Conservation (phyloP, 1,140 invertebrate species). For the Camponotus floridanus region DNA sequence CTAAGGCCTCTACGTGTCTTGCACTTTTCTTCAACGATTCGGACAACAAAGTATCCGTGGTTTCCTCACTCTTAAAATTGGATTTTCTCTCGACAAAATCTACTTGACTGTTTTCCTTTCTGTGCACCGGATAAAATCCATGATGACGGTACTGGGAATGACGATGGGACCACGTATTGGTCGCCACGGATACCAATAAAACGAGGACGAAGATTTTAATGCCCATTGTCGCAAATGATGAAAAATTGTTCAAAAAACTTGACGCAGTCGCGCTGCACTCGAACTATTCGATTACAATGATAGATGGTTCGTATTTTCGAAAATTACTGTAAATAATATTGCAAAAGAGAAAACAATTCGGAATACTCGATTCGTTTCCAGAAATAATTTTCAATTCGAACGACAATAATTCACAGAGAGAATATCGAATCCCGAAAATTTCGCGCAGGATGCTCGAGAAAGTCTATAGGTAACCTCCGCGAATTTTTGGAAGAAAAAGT, state of each 20-base stretch:
- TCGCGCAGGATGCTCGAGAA: not conserved
- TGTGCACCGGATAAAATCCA: conserved; percentile 45
- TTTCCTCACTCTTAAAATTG: conserved; percentile 26
- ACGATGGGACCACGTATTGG: conserved; percentile 53
- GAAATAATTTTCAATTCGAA: conserved; percentile 15
- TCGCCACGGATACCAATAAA: conserved; percentile 25
- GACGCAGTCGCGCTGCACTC: not conserved
- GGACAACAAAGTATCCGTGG: not conserved
- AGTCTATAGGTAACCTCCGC: not conserved
- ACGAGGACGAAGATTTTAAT: conserved; percentile 51
- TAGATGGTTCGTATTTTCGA: not conserved
- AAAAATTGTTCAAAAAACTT: not conserved
- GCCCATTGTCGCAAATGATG: conserved; percentile 33
- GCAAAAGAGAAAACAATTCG: not conserved
- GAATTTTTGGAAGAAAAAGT: conserved; percentile 1
- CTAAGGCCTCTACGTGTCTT: conserved; percentile 39
- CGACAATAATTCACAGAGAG: not conserved
- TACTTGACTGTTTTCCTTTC: conserved; percentile 39
- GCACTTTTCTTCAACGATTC: conserved; percentile 21
- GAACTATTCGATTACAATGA: not conserved
- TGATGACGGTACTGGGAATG: conserved; percentile 51
- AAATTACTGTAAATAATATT: not conserved
- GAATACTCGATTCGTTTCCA: not conserved
- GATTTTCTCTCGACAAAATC: conserved; percentile 31
- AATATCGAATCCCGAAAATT: not conserved